These are phyloP conservation scores for Latrodectus elegans DNA, from an alignment of 2,888 invertebrate genomes.

Conservation along the genomic window DNA sequence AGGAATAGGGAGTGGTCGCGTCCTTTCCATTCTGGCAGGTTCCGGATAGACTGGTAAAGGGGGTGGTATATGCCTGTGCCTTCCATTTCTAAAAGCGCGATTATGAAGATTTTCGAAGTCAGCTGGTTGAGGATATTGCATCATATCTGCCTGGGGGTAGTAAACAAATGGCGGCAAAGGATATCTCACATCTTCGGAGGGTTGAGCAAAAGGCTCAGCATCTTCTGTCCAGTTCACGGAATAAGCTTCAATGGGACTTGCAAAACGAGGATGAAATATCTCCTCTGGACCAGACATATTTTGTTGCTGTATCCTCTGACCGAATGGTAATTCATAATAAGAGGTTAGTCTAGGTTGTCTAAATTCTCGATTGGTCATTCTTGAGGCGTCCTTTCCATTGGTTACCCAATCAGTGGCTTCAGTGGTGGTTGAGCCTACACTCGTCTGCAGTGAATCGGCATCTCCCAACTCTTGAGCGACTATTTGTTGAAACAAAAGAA, in stretches of 20 bases:
- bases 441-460: constrained; percentile 2
- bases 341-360: not conserved
- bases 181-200: not conserved
- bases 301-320: not conserved
- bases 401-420: constrained; percentile 12
- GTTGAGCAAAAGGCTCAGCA: not conserved
- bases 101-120: not conserved
- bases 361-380: no score
- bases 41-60: not conserved
- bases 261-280: no score
- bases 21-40: not conserved
- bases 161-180: not conserved
- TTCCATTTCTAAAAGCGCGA: not conserved
- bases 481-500: not conserved
- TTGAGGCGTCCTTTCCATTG: no score
- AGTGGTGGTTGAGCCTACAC: not conserved
- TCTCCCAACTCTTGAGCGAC: constrained; percentile 8
- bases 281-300: not conserved
- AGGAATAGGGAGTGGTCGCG: not conserved
- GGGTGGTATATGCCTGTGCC: not conserved
- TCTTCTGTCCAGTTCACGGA: not conserved
- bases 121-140: not conserved
- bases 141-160: not conserved
- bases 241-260: not conserved
- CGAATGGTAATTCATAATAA: not conserved